Base-by-base conservation (phyloP, 1,140 invertebrate species). In the Leptinotarsa defecta region DNA sequence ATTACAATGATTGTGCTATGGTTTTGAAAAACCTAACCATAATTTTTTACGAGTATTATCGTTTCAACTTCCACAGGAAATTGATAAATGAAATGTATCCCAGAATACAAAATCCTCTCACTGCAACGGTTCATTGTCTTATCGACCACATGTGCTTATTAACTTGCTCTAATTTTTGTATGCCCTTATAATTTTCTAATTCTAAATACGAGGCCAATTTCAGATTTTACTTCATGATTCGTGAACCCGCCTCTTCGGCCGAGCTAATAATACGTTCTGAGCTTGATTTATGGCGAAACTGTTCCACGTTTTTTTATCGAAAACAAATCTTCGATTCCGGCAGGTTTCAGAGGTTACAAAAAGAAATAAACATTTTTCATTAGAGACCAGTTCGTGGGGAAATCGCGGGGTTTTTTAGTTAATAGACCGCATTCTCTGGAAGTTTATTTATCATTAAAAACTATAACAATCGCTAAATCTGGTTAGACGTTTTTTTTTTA, bases 181-280 rank as follows among this genome's bases (percentile, higher is more conserved):
- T 74, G 61, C 72, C 76, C 73, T 70, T 70, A 48, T 74, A 77
- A 77, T 77, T 76, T 77, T 77, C 72, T 72, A 57, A 77, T 74
- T 77, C 34, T 77, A 68, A 77, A 77, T 77, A 68, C 73, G 67
- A 43, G 49, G 62, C 76, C 76, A 77, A 77, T 74, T 77, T 77
- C 34, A 70, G 64, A 77, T 74, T 67, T 67, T 73, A 57, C 49
- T 77, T 70, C 73, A 74, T 68, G 71, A 73, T 73, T 73, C 61
- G 48, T 43, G 63, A 48, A 73, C 71, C 62, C 71, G 71, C 71
- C 71, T 73, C 24, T 48, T 73, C 43, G 65, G 34, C 27, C 34
- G 24, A 52, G 34, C 62, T 73, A 73, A 73, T 73, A 73, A 73
- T 65, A 73, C 20, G 71, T 57, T 73, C 71, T 48, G 63, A 19